Base-by-base conservation (phyloP, 2,797 vertebrate genomes). In the Tragelaphus oryx region DNA sequence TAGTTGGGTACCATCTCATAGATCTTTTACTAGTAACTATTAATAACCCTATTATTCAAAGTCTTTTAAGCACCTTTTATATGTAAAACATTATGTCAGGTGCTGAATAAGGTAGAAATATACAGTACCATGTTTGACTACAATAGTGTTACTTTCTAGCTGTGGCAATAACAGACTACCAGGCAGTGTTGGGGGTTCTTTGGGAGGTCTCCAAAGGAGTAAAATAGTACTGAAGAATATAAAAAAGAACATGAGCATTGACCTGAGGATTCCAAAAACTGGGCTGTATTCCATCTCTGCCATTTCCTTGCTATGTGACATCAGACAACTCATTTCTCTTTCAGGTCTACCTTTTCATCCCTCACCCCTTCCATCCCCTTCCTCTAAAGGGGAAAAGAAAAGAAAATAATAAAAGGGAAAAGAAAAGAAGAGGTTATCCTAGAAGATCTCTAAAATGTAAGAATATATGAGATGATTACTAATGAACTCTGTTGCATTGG, bases 11-110 rank as follows among this genome's bases (percentile, higher is more conserved):
- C 16, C 48, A 60, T 85, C n/a, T 95, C 37, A 52, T 80, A 89
- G 76, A 62, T 96, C 17, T 94, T 95, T 95, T 87, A 60, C 37
- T 75, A 95, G 76, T 68, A 74, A 94, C 52, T 87, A 60, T n/a
- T 75, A 96, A 85, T 68, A 81, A 93, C 48, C 8, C 55, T 92
- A 57, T 30, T 87, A 18, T 89, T 81, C 22, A 90, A 93, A 95
- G 93, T 30, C 0, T 37, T 90, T 88, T 62, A 62, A 85, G 33
- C 78, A 30, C 3, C 18, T 80, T 37, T 79, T 95, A 75, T 11
- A 84, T 84, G 68, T 78, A 50, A 94, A 95, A 87, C 52, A 82
- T 41, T 57, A 30, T 93, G 75, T 20, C 26, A 65, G 28, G 41
- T 85, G 54, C 41, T 96, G 95, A 89, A 80, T 78, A 81, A 95